Percentiles rank a stretch among this genome's conserved stretches.
phyloP scores from a whole-genome alignment of 2,797 vertebrate species.

The Lagocephalus sceleratus region DNA sequence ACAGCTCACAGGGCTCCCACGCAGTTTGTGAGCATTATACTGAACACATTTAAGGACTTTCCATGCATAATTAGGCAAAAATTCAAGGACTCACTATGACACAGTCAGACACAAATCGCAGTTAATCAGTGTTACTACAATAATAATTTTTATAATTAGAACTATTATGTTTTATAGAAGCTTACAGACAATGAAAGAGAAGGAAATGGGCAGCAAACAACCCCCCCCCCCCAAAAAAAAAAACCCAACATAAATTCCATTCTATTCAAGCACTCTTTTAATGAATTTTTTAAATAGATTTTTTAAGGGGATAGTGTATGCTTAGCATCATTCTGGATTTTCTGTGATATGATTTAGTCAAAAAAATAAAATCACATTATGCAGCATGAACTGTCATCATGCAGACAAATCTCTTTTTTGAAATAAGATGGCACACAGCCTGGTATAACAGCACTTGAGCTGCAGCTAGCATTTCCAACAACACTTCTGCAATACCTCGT shows the following conservation, averaged over 20 bases:
- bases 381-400: no score
- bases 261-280: not conserved
- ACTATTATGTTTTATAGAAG: not conserved
- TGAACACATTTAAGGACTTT: not conserved
- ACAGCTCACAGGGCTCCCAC: not conserved
- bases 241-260: no score
- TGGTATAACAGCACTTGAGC: no score
- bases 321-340: no score
- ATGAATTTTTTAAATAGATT: not conserved
- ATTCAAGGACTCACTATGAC: not conserved
- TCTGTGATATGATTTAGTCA: no score
- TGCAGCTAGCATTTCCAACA: no score
- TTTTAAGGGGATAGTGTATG: no score
- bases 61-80: not conserved
- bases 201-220: not conserved
- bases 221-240: no score
- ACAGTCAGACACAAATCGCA: not conserved
- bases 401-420: no score
- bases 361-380: no score
- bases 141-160: slow-evolving; percentile 1
- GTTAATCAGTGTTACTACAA: not conserved
- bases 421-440: no score
- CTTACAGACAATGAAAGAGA: not conserved
- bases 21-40: not conserved
- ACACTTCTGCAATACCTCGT: no score